These are phyloP conservation scores for Cyanoramphus novaezelandiae DNA, from an alignment of 2,113 vertebrate genomes.

Conservation along the genomic window DNA sequence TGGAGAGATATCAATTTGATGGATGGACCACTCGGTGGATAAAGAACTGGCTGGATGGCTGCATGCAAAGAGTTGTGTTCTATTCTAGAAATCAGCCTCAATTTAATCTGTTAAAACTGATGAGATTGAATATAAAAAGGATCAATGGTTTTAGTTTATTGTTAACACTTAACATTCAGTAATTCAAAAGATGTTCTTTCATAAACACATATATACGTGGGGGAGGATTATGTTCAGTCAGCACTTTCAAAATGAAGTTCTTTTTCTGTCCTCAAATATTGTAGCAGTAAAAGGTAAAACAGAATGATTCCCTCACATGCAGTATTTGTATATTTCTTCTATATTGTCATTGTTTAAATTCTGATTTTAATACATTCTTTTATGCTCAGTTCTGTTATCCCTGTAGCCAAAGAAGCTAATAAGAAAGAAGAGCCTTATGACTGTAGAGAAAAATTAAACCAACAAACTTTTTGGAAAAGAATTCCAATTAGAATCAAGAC, in stretches of 20 bases:
- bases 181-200: background rate
- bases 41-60: too few relatives aligned
- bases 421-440: background rate
- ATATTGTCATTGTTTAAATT: background rate
- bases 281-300: background rate
- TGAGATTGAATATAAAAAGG: background rate
- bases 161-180: background rate
- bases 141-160: background rate
- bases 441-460: background rate
- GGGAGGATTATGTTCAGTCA: background rate
- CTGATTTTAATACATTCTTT: background rate
- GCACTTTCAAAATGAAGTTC: background rate
- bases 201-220: fast-evolving
- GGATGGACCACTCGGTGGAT: too few relatives aligned
- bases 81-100: background rate
- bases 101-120: background rate
- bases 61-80: too few relatives aligned
- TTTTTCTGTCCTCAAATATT: background rate
- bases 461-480: background rate
- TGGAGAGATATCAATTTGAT: too few relatives aligned
- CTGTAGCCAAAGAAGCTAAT: background rate
- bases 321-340: background rate
- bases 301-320: background rate
- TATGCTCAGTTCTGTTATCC: background rate
- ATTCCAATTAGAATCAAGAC: background rate